Evolutionary conservation across 1,140 invertebrate species (phyloP).

Genomic region (Zaprionus camerounensis): DNA sequence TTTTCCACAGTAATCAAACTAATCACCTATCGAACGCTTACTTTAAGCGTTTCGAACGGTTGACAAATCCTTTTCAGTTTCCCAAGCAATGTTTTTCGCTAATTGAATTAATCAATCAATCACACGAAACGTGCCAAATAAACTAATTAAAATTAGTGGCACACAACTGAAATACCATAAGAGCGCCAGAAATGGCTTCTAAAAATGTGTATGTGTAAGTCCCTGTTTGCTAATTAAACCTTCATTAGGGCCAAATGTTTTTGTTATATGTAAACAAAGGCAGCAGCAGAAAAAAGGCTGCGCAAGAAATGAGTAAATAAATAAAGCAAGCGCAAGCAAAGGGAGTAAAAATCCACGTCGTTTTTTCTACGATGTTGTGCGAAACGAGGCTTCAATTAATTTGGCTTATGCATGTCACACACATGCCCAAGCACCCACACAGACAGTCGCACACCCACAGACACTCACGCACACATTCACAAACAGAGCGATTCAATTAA

Average conservation of each 20-base stretch:
- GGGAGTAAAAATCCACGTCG: constrained; percentile 45
- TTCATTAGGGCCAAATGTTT: constrained; percentile 68
- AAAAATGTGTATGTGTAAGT: constrained; percentile 38
- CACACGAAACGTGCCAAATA: constrained; percentile 65
- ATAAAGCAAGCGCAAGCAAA: constrained; percentile 42
- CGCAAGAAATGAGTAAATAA: constrained; percentile 33
- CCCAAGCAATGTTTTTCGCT: constrained; percentile 34
- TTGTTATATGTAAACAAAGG: constrained; percentile 70
- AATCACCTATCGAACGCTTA: neutral
- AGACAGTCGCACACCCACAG: constrained; percentile 28
- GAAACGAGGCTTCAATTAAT: constrained; percentile 76
- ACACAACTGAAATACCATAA: constrained; percentile 46
- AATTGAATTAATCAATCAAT: constrained; percentile 74
- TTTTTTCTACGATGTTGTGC: constrained; percentile 45
- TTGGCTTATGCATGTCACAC: constrained; percentile 78
- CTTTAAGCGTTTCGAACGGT: neutral
- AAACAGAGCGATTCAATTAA: constrained; percentile 72
- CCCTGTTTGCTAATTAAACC: constrained; percentile 77
- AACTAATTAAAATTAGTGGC: constrained; percentile 77
- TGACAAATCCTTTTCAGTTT: constrained; percentile 1
- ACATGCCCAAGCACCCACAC: constrained; percentile 25
- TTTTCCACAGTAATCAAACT: neutral
- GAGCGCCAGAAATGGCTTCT: constrained; percentile 41
- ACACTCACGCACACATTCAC: constrained; percentile 38
- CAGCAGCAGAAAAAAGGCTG: constrained; percentile 28